These are phyloP conservation scores for Andrena trimmerana DNA, from an alignment of 2,888 invertebrate species.

Conservation along the genomic window DNA sequence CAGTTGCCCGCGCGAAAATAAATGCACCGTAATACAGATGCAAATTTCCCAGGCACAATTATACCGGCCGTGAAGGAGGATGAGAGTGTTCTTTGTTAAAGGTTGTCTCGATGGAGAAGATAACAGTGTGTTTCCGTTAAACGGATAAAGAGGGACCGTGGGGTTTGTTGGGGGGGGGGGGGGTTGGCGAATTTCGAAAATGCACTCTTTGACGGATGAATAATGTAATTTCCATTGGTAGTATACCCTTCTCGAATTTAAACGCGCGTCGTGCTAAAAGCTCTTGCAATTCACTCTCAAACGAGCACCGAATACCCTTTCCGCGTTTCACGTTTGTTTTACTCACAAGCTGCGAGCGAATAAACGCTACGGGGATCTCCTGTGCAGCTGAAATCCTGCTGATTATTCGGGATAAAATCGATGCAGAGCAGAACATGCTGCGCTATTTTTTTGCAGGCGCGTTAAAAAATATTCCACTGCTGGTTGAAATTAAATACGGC, in stretches of 20 bases:
- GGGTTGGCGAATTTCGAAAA: conserved; percentile 3
- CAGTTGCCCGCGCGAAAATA: conserved; percentile 13
- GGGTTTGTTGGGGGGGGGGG: too few species aligned
- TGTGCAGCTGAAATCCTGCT: neutral
- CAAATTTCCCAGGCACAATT: conserved; percentile 26
- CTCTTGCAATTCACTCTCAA: neutral
- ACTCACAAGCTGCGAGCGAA: neutral
- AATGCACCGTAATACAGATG: conserved; percentile 43
- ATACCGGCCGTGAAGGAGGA: neutral
- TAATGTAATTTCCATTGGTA: conserved; percentile 12
- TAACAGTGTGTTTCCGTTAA: conserved; percentile 19
- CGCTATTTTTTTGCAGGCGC: too few species aligned
- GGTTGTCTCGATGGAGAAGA: neutral
- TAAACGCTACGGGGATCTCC: neutral
- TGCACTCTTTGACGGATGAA: conserved; percentile 6
- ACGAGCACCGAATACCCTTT: conserved; percentile 4
- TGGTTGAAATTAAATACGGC: too few species aligned
- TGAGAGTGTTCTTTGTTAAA: neutral
- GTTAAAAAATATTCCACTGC: too few species aligned
- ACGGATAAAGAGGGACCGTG: neutral
- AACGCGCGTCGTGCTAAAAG: neutral
- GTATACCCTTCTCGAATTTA: neutral
- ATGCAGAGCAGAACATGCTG: too few species aligned
- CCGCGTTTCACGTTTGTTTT: neutral
- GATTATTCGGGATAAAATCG: neutral